Conservation (phyloP, 92 coral and sea anemone genomes). For the Parazoanthus swiftii region DNA sequence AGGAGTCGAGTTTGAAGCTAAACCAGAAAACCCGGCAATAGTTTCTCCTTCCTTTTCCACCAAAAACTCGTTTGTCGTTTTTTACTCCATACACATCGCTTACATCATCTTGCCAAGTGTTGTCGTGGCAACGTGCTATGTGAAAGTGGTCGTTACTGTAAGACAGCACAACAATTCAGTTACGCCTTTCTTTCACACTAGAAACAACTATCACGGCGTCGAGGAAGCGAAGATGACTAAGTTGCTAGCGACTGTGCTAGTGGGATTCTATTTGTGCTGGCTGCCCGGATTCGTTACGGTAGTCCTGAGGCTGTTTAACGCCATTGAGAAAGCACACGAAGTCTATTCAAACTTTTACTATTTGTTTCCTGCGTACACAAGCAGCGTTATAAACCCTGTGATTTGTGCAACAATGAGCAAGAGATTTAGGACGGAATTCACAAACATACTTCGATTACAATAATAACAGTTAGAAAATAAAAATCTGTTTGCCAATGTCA, state of each 20-base stretch:
- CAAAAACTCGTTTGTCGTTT: not conserved
- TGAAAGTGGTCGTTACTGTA: conserved; percentile 11
- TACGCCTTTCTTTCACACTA: not conserved
- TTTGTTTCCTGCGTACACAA: conserved; percentile 16
- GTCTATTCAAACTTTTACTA: conserved; percentile 29
- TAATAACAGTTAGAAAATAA: too few relatives aligned
- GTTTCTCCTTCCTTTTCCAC: conserved; percentile 28
- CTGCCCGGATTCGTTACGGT: conserved; percentile 15
- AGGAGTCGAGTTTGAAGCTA: conserved; percentile 1
- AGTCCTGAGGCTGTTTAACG: conserved; percentile 6
- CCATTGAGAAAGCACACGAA: conserved; percentile 11
- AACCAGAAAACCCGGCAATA: conserved; percentile 22
- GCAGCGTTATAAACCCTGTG: conserved; percentile 20
- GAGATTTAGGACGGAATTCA: conserved; percentile 7
- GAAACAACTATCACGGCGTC: conserved; percentile 4
- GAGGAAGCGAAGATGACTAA: conserved; percentile 32
- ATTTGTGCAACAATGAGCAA: conserved; percentile 34
- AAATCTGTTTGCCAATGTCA: too few relatives aligned
- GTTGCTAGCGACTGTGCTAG: conserved; percentile 20
- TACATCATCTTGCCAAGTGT: conserved; percentile 24
- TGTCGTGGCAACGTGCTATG: conserved; percentile 6
- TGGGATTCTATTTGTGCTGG: conserved; percentile 24
- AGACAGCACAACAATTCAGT: conserved; percentile 12
- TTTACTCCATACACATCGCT: conserved; percentile 2
- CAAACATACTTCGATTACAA: conserved; percentile 17